Evolutionary conservation across 1,140 invertebrate species (phyloP).

Genomic region (Lepidurus apus): DNA sequence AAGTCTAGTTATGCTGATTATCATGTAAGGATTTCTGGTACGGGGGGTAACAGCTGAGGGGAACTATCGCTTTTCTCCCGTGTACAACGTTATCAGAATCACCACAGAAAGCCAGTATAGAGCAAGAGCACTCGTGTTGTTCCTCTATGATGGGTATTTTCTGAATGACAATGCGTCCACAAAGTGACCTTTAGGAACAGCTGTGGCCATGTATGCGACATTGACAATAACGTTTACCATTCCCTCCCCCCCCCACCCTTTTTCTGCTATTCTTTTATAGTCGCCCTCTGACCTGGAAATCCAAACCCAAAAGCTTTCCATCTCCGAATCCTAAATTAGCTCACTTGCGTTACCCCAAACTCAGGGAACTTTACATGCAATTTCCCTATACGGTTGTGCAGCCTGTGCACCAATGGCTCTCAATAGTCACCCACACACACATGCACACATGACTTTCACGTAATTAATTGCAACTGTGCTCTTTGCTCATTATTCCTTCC

Average conservation of each 20-base stretch:
- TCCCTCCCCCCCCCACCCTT: neutral
- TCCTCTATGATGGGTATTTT: slow-evolving; percentile 3
- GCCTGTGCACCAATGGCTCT: slow-evolving; percentile 20
- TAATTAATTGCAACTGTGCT: slow-evolving; percentile 19
- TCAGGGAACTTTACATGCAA: neutral
- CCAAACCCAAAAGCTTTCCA: neutral
- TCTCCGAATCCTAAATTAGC: slow-evolving; percentile 3
- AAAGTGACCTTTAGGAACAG: slow-evolving; percentile 19
- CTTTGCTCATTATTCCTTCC: neutral
- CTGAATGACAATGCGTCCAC: slow-evolving; percentile 3
- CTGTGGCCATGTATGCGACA: slow-evolving; percentile 13
- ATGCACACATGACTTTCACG: slow-evolving; percentile 4
- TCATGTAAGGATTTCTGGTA: neutral
- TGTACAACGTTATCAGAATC: slow-evolving; percentile 14
- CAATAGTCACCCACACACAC: slow-evolving; percentile 8
- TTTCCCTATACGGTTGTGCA: neutral
- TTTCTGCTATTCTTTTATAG: slow-evolving; percentile 4
- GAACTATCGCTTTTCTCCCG: neutral
- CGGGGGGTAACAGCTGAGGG: neutral
- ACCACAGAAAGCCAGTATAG: neutral
- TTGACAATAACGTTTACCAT: slow-evolving; percentile 8
- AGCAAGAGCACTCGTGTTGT: neutral
- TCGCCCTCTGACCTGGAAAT: slow-evolving; percentile 17
- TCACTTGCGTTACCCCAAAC: slow-evolving; percentile 7
- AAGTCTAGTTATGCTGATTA: slow-evolving; percentile 10